Base-by-base conservation (phyloP, 2,888 invertebrate genomes). In the Pristionchus mayeri region DNA sequence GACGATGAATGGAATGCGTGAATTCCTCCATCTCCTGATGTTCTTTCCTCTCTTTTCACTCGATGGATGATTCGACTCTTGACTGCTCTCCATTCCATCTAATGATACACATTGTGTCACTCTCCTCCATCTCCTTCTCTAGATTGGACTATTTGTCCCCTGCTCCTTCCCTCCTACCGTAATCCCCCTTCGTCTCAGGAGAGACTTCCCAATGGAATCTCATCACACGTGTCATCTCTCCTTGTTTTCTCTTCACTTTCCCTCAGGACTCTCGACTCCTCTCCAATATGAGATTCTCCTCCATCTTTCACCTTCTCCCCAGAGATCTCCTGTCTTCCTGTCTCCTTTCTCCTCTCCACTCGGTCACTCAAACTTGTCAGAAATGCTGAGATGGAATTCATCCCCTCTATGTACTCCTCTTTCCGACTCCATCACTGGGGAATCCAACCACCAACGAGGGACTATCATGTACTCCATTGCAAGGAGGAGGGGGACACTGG, bases 301-400 rank as follows among this genome's bases (percentile, higher is more conserved):
- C 37, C 52, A 79, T 79, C 79, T 34, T 79, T 79, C 79, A 79
- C 79, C 79, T 79, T 79, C 34, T 79, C 79, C 40, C 79, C 21
- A n/a, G 79, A 40, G 79, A 79, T 34, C 30, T 30, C 34, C 79
- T 37, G 34, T 79, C 37, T 37, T 67, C 67, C 67, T 67, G 67
- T 67, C 67, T 67, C 67, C 34, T 67, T 37, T 67, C 67, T 67
- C 37, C 37, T 67, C 37, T 67, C 18, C 67, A 37, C 37, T 67
- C 67, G 37, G 37, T 67, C 67, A 24, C 48, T 75, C 75, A 44
- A 48, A 75, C 48, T 75, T 48, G 75, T 75, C 75, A 48, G 48
- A 48, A 48, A 48, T 48, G 7, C 71, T 24, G 11, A 48, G 48
- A 75, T 27, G 48, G 21, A 75, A 75, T 75, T 44, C 75, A 75